Percentiles rank a stretch among this genome's conserved stretches.
Evolutionary conservation across 2,797 vertebrate genomes (phyloP).

Genomic region (Cynopterus sphinx): DNA sequence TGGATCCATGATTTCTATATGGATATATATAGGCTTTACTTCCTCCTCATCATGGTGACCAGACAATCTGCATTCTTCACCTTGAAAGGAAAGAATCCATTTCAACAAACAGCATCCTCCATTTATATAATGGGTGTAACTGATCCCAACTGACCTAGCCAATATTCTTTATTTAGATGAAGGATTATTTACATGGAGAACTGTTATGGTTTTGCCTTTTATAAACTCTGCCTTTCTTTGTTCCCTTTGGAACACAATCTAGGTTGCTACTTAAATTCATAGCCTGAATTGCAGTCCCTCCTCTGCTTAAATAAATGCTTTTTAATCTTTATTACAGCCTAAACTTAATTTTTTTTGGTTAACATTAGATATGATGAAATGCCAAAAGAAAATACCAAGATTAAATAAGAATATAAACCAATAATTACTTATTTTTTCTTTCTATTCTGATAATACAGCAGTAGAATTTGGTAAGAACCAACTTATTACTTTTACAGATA

Average conservation of each 20-base stretch:
- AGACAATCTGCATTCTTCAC: not conserved
- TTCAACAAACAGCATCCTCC: not conserved
- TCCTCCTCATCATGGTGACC: not conserved
- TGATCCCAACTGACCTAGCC: not conserved
- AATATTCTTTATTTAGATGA: not conserved
- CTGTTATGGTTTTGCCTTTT: not conserved
- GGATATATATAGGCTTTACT: not conserved
- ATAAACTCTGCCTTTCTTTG: not conserved
- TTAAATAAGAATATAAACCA: not conserved
- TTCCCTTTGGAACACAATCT: not conserved
- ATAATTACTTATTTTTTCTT: not conserved
- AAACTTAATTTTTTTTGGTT: not conserved
- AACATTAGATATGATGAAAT: not conserved
- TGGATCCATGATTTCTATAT: not conserved
- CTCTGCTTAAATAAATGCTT: not conserved
- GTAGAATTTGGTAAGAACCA: not conserved
- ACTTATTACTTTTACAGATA: not conserved
- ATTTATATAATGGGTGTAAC: not conserved
- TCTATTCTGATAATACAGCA: not conserved
- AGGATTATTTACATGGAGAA: not conserved
- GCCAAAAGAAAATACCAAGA: not conserved
- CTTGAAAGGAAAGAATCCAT: not conserved
- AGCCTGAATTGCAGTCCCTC: not conserved
- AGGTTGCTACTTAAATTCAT: not conserved
- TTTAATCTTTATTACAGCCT: not conserved